These are phyloP conservation scores for Azorinus chamasolen DNA, from an alignment of 2,888 invertebrate species.

Conservation along the genomic window DNA sequence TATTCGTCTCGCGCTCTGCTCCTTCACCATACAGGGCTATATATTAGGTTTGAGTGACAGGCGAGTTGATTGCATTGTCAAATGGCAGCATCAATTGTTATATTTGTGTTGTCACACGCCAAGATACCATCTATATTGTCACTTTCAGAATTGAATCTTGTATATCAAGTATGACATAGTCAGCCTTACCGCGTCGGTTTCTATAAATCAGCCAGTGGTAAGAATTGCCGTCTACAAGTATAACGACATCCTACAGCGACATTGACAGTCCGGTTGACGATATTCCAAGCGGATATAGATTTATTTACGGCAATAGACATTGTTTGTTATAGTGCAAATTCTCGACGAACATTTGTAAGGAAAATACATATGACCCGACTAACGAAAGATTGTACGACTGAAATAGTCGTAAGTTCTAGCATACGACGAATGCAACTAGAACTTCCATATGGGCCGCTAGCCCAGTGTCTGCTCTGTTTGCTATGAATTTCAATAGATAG, in stretches of 20 bases:
- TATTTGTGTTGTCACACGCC: slow-evolving; percentile 63
- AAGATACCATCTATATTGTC: slow-evolving; percentile 58
- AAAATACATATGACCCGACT: too few relatives aligned
- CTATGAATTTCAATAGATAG: too few relatives aligned
- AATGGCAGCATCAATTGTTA: slow-evolving; percentile 67
- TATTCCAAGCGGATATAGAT: not conserved
- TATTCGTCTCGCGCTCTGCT: too few relatives aligned
- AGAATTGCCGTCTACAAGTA: slow-evolving; percentile 9
- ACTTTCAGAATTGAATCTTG: slow-evolving; percentile 62
- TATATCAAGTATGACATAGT: slow-evolving; percentile 61
- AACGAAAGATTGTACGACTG: too few relatives aligned
- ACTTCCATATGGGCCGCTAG: too few relatives aligned
- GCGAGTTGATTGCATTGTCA: slow-evolving; percentile 65
- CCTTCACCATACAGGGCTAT: slow-evolving; percentile 48
- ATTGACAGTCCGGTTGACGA: not conserved
- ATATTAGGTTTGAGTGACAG: slow-evolving; percentile 60
- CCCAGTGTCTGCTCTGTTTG: too few relatives aligned
- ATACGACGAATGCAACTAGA: too few relatives aligned
- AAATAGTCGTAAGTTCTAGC: too few relatives aligned
- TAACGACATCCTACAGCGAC: slow-evolving; percentile 5
- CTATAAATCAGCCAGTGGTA: slow-evolving; percentile 42
- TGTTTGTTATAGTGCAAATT: too few relatives aligned
- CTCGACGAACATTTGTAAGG: too few relatives aligned
- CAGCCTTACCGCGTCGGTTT: slow-evolving; percentile 38
- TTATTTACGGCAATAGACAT: too few relatives aligned